Evolutionary conservation across 2,888 invertebrate species (phyloP).

Genomic region (Escarpia spicata): DNA sequence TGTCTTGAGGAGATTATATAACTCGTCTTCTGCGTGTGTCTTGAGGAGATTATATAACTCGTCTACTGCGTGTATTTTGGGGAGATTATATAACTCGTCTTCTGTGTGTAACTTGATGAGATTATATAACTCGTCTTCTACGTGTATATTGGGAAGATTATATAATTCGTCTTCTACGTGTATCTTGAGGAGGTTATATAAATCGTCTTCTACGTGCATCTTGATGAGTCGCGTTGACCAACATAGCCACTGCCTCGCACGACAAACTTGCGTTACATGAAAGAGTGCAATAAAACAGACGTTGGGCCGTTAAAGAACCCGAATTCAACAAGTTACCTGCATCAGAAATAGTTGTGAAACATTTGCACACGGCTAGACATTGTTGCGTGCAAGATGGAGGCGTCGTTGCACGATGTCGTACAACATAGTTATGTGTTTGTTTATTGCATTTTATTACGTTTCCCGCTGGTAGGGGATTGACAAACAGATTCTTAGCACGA

Average conservation of each 20-base stretch:
- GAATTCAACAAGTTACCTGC: neutral
- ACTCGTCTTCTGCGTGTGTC: no score
- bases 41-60: no score
- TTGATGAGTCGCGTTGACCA: neutral
- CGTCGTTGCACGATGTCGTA: neutral
- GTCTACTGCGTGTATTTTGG: no score
- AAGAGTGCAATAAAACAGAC: neutral
- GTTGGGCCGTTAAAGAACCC: neutral
- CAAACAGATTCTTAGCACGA: neutral
- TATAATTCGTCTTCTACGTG: no score
- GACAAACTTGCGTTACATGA: neutral
- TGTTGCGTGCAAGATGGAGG: neutral
- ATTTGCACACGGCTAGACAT: neutral
- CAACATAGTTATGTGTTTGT: neutral
- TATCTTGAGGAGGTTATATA: no score
- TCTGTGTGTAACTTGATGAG: no score
- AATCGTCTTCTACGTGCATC: no score
- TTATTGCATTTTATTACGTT: neutral
- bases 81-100: no score
- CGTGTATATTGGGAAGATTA: no score
- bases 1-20: no score
- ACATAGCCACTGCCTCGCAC: neutral
- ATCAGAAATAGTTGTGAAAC: neutral
- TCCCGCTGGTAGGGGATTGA: neutral
- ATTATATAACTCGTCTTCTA: no score